phyloP scores from a whole-genome alignment of 2,888 invertebrate genomes.

The Chironomus riparius region DNA sequence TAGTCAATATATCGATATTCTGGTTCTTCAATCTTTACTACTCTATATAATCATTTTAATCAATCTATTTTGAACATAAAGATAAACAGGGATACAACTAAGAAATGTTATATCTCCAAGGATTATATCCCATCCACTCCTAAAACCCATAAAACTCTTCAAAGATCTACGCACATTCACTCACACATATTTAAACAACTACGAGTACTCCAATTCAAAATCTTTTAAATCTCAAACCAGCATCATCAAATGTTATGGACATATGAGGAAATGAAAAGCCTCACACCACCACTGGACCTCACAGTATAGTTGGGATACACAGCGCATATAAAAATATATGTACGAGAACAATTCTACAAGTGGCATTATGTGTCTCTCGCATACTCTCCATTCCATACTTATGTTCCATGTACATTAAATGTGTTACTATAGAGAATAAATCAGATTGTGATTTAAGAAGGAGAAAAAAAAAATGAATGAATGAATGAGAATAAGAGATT shows the following conservation, averaged over 20 bases:
- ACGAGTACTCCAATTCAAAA: background rate
- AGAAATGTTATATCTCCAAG: too few relatives aligned
- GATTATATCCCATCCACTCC: background rate
- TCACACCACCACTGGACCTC: background rate
- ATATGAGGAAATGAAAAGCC: background rate
- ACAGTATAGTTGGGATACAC: background rate
- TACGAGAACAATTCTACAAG: constrained; percentile 16
- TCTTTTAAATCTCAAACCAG: too few relatives aligned
- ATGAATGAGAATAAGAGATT: background rate
- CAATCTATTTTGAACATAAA: too few relatives aligned
- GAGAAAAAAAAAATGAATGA: background rate
- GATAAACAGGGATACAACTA: too few relatives aligned
- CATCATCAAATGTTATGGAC: too few relatives aligned
- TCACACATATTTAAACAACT: background rate
- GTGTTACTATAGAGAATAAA: constrained; percentile 12
- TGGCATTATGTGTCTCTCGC: constrained; percentile 22
- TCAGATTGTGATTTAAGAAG: background rate
- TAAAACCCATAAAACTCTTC: background rate
- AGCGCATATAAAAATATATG: background rate
- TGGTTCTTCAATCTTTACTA: too few relatives aligned
- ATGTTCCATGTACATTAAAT: background rate
- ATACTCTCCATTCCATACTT: background rate
- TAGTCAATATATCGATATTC: too few relatives aligned
- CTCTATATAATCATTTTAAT: too few relatives aligned
- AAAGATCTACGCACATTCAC: background rate